A percentile compares a stretch with the other conserved stretches of the same genome.
Evolutionary conservation across 2,888 invertebrate species (phyloP).

Genomic region (Pseudeuparius sepicola): DNA sequence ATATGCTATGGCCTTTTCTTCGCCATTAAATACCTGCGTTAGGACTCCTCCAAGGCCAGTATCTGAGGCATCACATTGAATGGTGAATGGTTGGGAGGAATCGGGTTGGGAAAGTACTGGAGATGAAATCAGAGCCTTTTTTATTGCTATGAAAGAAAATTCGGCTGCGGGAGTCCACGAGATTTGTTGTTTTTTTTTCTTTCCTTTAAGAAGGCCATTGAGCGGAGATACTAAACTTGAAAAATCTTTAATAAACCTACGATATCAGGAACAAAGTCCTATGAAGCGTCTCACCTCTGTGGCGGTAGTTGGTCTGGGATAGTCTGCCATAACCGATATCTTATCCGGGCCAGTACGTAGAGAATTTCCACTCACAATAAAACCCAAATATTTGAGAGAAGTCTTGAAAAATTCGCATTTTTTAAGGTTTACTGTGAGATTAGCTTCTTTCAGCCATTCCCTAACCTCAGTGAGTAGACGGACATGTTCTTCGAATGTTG

Average conservation of each 20-base stretch:
- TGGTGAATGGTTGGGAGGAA: slow-evolving; percentile 1
- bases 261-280: slow-evolving; percentile 21
- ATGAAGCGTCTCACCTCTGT: slow-evolving; percentile 25
- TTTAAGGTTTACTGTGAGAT: slow-evolving; percentile 24
- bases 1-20: slow-evolving; percentile 11
- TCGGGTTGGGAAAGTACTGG: slow-evolving; percentile 10
- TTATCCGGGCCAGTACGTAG: slow-evolving; percentile 12
- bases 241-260: slow-evolving; percentile 22
- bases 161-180: slow-evolving; percentile 1
- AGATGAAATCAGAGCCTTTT: neutral
- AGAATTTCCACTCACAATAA: slow-evolving; percentile 27
- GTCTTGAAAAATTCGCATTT: slow-evolving; percentile 24
- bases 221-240: slow-evolving; percentile 22
- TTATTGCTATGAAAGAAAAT: slow-evolving; percentile 1
- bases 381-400: slow-evolving; percentile 29
- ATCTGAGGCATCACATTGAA: slow-evolving; percentile 11
- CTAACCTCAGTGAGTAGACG: slow-evolving; percentile 18
- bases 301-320: slow-evolving; percentile 20
- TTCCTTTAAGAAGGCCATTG: slow-evolving; percentile 20
- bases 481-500: slow-evolving; percentile 24
- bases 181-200: slow-evolving; percentile 14
- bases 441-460: slow-evolving; percentile 19
- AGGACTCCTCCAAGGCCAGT: slow-evolving; percentile 8
- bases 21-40: slow-evolving; percentile 8
- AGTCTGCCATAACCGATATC: slow-evolving; percentile 16